phyloP scores from a whole-genome alignment of 2,888 invertebrate species.

The Drosophila setosimentum region DNA sequence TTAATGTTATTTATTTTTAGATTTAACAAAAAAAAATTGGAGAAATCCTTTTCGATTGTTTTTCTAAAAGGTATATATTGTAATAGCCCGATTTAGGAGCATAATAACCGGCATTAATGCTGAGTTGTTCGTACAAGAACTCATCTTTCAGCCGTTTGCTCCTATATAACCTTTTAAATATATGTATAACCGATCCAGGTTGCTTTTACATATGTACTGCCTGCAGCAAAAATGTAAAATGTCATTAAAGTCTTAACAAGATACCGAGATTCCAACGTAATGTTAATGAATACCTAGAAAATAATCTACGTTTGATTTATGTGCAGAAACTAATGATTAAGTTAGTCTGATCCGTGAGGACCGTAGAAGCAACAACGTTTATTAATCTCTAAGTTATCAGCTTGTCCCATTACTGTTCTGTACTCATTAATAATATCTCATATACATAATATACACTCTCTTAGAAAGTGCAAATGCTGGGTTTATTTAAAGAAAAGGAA shows the following conservation, averaged over 20 bases:
- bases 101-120: background rate
- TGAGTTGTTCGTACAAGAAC: background rate
- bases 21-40: background rate
- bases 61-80: background rate
- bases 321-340: background rate
- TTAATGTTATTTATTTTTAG: background rate
- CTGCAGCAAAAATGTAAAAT: background rate
- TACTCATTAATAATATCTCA: background rate
- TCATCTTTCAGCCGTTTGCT: background rate
- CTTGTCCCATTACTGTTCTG: background rate
- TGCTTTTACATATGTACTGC: background rate
- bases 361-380: background rate
- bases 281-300: background rate
- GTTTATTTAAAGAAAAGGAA: constrained; percentile 30
- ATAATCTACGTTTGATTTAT: background rate
- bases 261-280: background rate
- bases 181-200: background rate
- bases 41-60: background rate
- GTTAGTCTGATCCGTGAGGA: background rate
- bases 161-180: background rate
- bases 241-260: background rate
- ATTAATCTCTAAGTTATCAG: background rate
- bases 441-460: background rate
- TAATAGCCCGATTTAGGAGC: background rate
- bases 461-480: constrained; percentile 1